These are phyloP conservation scores for Terrapene triunguis DNA, from an alignment of 2,113 vertebrate genomes.

Conservation along the genomic window DNA sequence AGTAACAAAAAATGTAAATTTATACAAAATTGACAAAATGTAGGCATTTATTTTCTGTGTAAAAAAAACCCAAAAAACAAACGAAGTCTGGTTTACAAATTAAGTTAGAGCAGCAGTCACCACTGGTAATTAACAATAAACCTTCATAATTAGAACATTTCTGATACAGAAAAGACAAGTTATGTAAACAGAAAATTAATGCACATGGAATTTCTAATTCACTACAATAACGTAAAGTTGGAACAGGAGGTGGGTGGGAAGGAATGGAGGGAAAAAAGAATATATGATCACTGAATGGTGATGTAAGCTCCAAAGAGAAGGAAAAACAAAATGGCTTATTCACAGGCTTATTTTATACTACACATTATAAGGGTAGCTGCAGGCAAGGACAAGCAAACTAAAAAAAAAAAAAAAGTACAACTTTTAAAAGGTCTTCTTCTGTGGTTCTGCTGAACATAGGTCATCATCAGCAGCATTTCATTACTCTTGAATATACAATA, in stretches of 20 bases:
- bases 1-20: constrained; percentile 75
- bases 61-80: constrained; percentile 49
- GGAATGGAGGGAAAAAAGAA: constrained; percentile 46
- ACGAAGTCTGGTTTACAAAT: constrained; percentile 76
- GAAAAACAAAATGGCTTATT: constrained; percentile 70
- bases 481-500: constrained; percentile 76
- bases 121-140: constrained; percentile 80
- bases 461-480: constrained; percentile 49
- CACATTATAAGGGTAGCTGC: constrained; percentile 81
- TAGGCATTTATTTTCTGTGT: constrained; percentile 79
- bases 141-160: constrained; percentile 79
- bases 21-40: constrained; percentile 81
- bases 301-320: constrained; percentile 72
- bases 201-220: constrained; percentile 76
- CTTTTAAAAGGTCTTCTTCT: constrained; percentile 64
- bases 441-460: constrained; percentile 69
- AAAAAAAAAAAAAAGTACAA: constrained; percentile 66
- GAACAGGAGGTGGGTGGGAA: constrained; percentile 59
- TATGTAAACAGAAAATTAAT: constrained; percentile 81
- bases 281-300: constrained; percentile 71
- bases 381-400: constrained; percentile 79
- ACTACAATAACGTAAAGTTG: constrained; percentile 80
- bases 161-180: constrained; percentile 86
- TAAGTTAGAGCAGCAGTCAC: constrained; percentile 79
- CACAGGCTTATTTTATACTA: constrained; percentile 76